Evolutionary conservation across 2,797 vertebrate species (phyloP), one percentile per base, ranked within the genome.

Genomic region (Lacerta viridis): DNA sequence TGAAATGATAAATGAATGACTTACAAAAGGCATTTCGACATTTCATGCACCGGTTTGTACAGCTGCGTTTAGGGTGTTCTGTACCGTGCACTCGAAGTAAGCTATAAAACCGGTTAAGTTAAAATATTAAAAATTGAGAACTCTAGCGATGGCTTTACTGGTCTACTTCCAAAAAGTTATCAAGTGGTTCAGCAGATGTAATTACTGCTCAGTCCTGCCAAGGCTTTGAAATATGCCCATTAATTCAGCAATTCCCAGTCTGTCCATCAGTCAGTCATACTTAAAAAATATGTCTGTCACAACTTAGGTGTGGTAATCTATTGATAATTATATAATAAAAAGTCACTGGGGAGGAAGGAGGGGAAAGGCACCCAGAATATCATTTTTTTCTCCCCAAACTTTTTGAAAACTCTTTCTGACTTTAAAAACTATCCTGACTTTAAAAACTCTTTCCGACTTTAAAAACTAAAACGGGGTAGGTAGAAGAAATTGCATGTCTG

Each of bases 231-330:
- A 97, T 94, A 86, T 96, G 95, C 94, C 96, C 96, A 97, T 97
- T 97, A 97, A 97, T 96, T 97, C 94, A 95, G 94, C 94, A 97
- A 97, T 96, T 97, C 95, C 94, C 95, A 96, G 95, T 95, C 95
- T 96, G 96, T 97, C 95, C 94, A 96, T 97, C 96, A 97, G 96
- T 97, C 97, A 97, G 95, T 97, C 97, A 97, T 97, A 97, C 96
- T 98, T 98, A 96, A 95, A 97, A 97, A 97, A 97, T 96, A 95
- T 97, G 96, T 96, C 97, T 96, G 95, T 98, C 97, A 97, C 93
- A 93, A 95, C 93, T 91, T 94, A 96, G 94, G 93, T 96, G 93
- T 96, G 96, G 91, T 92, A 96, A 96, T 96, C 92, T 96, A 93
- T 92, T 95, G 93, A 96, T 96, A 96, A 96, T 97, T 96, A 90